phyloP scores from a whole-genome alignment of 92 coral and sea anemone genomes.

The Parazoanthus swiftii region DNA sequence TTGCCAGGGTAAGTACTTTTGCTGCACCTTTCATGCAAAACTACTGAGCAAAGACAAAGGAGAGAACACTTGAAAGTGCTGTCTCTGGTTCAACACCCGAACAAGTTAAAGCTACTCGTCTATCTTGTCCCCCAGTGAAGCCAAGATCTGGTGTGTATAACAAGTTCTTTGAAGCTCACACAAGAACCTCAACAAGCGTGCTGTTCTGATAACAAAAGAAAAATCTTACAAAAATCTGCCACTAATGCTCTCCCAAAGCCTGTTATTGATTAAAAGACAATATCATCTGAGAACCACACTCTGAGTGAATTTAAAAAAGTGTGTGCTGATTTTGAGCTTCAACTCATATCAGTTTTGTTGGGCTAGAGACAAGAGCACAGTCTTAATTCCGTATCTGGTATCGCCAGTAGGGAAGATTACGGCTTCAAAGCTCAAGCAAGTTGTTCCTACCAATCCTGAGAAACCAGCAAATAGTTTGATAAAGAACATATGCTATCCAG shows the following conservation, averaged over 20 bases:
- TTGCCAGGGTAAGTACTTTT: no score
- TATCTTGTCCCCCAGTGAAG: conserved; percentile 20
- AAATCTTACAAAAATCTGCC: no score
- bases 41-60: no score
- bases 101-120: no score
- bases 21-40: no score
- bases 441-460: conserved; percentile 28
- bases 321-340: no score
- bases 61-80: no score
- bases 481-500: conserved; percentile 38
- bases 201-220: conserved; percentile 29
- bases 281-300: no score
- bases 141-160: conserved; percentile 24
- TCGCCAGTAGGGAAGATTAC: conserved; percentile 42
- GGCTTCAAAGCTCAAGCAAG: conserved; percentile 43
- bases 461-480: conserved; percentile 36
- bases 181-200: conserved; percentile 35
- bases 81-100: no score
- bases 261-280: no score
- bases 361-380: conserved; percentile 39
- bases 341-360: conserved; percentile 30
- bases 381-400: conserved; percentile 38
- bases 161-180: conserved; percentile 40
- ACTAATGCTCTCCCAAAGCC: no score
- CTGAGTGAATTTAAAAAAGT: no score